Evolutionary conservation across 2,888 invertebrate species (phyloP), one percentile per base, ranked within the genome.

Genomic region (Liodrosophila aerea): DNA sequence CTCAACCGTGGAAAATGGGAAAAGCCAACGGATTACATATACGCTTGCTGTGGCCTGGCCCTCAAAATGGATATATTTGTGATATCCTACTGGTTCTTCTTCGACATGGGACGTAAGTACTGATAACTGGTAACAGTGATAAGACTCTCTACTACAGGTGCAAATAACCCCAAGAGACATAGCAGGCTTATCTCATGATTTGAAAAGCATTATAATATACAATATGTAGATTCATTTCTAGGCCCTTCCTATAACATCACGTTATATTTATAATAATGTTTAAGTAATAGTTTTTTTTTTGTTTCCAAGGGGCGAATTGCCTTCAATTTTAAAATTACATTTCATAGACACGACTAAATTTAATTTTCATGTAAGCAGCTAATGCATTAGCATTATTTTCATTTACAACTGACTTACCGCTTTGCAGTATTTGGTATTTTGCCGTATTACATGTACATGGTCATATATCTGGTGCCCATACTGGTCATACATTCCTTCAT

Each of bases 401-500:
- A 16, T 18, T 37, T 16, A 5, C 5, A 16, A 37, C n/a, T n/a
- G n/a, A n/a, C n/a, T n/a, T n/a, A n/a, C n/a, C n/a, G n/a, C n/a
- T n/a, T 43, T 63, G 3, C 29, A 88, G 88, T 85, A 37, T 66
- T 73, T 15, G 71, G 73, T 7, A 53, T 89, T 1, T 9, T 88
- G 18, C 82, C 87, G 0, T 78, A 84, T 46, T 76, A 61, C 44
- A 1, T 78, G 1, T 78, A 78, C 46, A 90, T 96, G 70, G 89
- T 94, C 11, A 89, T 95, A 41, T 96, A 95, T 80, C 95, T 96
- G 9, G 94, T 97, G 46, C 97, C 97, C 0, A 91, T 97, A 62
- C 95, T 97, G 86, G 95, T 96, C 85, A 91, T 97, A 91, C 97
- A 97, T 89, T 94, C 96, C 0, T 93, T 94, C n/a, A 91, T 97